These are phyloP conservation scores for Agrochola circellaris DNA, from an alignment of 2,888 invertebrate genomes.

Conservation along the genomic window DNA sequence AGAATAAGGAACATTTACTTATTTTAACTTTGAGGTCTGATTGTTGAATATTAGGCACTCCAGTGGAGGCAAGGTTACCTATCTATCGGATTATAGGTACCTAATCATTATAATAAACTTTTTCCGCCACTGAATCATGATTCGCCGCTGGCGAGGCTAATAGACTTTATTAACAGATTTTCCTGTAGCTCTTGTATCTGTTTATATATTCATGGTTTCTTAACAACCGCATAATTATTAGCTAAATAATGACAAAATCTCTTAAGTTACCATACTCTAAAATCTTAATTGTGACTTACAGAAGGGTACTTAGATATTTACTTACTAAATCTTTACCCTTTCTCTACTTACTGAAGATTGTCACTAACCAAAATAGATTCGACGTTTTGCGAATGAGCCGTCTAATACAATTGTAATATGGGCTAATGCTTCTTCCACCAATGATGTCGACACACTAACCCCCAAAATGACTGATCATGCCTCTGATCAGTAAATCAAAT, in stretches of 20 bases:
- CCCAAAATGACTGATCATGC: not conserved
- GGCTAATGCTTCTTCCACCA: not conserved
- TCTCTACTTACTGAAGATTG: no score
- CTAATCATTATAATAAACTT: slow-evolving; percentile 43
- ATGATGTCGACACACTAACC: not conserved
- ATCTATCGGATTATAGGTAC: slow-evolving; percentile 12
- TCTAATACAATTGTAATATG: not conserved
- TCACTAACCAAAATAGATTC: not conserved
- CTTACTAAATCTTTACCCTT: no score
- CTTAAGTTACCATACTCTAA: no score
- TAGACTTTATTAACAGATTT: slow-evolving; percentile 40
- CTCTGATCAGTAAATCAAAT: slow-evolving; percentile 14
- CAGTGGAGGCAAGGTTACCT: slow-evolving; percentile 12
- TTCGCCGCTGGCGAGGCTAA: slow-evolving; percentile 35
- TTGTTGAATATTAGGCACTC: not conserved
- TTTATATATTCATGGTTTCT: slow-evolving; percentile 27
- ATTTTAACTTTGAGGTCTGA: not conserved
- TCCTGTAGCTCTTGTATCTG: slow-evolving; percentile 41
- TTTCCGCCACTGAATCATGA: slow-evolving; percentile 49
- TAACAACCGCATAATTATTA: not conserved
- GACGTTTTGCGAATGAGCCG: no score
- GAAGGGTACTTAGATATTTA: no score
- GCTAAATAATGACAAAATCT: not conserved
- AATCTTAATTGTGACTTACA: no score
- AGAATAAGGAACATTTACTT: not conserved